Base-by-base conservation (phyloP, 2,113 vertebrate genomes). In the Paraplagusia blochii region DNA sequence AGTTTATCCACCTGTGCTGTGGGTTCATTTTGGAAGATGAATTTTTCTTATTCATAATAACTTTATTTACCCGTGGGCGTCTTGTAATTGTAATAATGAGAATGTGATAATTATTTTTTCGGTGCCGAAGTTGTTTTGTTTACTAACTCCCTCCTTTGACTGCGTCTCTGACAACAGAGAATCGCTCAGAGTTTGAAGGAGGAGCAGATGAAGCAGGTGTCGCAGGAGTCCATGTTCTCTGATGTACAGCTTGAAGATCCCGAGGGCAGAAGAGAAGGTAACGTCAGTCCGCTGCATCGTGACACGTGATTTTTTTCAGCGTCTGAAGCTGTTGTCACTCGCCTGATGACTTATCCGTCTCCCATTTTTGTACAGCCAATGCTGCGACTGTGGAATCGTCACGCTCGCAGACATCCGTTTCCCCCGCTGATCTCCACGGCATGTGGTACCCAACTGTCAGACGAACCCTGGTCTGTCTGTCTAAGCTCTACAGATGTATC, bases 371-470 rank as follows among this genome's bases (percentile, higher is more conserved):
- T 38, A 9, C 52, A 51, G 34, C 33, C 2, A 67, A 44, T 74
- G 61, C 81, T 95, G 94, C 89, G 70, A 89, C 81, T 13, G 22
- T 81, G 14, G 94, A 94, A 72, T 87, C 90, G 9, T 80, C 90
- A 35, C 92, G 94, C 55, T 72, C 84, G 3, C 93, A 95, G 71
- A 76, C 84, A 4, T 92, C 90, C 0, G 81, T 98, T 79, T 98
- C 96, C 70, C 95, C 95, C 10, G 97, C 96, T n/a, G 97, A 98
- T 89, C 91, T 99, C 58, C 96, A 99, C 42, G 97, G 96, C 69
- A 99, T 99, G 96, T 99, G 97, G 97, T 99, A 98, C 79, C 97
- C 97, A 1, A 99, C 97, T 1, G 96, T 98, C 61, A 92, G 96
- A 66, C 92, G 97, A 67, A 97, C 97, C 0, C 89, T 99, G 35